phyloP scores from a whole-genome alignment of 2,113 vertebrate genomes.

The Hydrolagus affinis region DNA sequence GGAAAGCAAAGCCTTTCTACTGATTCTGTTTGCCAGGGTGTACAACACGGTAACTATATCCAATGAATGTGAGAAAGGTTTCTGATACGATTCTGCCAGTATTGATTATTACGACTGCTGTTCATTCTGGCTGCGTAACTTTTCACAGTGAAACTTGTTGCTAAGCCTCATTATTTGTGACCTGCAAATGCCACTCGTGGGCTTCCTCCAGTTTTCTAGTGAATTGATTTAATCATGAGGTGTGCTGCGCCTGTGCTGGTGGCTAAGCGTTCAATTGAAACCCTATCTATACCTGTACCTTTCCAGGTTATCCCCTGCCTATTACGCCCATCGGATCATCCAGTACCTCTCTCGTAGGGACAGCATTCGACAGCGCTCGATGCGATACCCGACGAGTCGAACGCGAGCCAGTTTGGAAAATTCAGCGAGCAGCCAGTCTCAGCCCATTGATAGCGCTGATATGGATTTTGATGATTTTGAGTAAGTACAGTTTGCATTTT shows the following conservation, averaged over 20 bases:
- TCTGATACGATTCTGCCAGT: background rate
- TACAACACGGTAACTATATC: background rate
- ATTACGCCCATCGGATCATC: constrained; percentile 98
- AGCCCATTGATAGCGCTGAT: constrained; percentile 79
- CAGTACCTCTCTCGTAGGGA: constrained; percentile 94
- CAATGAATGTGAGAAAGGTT: background rate
- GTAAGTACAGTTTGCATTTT: constrained; percentile 57
- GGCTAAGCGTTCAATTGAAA: constrained; percentile 10
- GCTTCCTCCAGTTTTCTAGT: background rate
- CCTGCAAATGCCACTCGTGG: too few species aligned
- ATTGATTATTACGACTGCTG: background rate
- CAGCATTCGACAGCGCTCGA: constrained; percentile 92
- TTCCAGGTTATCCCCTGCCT: constrained; percentile 87
- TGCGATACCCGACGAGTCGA: constrained; percentile 90
- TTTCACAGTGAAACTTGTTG: background rate
- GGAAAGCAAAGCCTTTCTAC: background rate
- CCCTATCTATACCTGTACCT: constrained; percentile 25
- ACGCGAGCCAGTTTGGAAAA: constrained; percentile 77
- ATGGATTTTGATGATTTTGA: constrained; percentile 96
- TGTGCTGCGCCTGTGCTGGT: background rate
- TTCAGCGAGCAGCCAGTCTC: constrained; percentile 63
- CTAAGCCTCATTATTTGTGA: background rate
- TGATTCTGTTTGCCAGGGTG: background rate
- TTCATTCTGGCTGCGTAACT: constrained; percentile 8
- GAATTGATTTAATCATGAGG: background rate